Base-by-base conservation (phyloP, 2,113 vertebrate genomes). In the Ellobius talpinus region DNA sequence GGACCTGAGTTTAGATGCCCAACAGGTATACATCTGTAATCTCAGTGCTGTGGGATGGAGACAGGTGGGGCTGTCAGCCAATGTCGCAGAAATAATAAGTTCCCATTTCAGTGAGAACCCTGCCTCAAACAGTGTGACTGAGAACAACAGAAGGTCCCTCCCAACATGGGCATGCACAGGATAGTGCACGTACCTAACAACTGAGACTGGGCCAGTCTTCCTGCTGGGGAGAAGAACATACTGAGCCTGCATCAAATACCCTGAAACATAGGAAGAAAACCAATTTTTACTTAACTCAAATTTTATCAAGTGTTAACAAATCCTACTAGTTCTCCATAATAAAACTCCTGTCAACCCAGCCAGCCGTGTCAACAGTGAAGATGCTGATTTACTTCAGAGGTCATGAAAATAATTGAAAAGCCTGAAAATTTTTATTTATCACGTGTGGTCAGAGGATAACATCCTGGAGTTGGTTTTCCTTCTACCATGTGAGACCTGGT, bases 271-370 rank as follows among this genome's bases (percentile, higher is more conserved):
- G 19, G 33, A 87, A 74, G 45, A 76, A 90, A 95, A 90, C 24
- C 89, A 47, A 19, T 47, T 89, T 96, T 95, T 55, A 78, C 81
- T 5, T 88, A 91, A 39, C 23, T 85, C 65, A 93, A 87, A 87
- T 52, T 91, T 36, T 85, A 87, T 74, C 29, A 66, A 66, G 8
- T 84, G 58, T 26, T 33, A 76, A 87, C 36, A 92, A 82, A 70
- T 82, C 3, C 16, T 78, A 17, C 70, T 36, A 63, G 4, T 90
- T 93, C 91, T 90, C 61, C 6, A n/a, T 77, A 31, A 81, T 72
- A n/a, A 76, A 84, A 82, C 36, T 89, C 4, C 58, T 47, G 90
- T 96, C 21, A 88, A 79, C 55, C 93, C 42, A 95, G 33, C n/a
- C 52, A 76, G n/a, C 63, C 58, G 72, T 39, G 58, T 89, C n/a